These are phyloP conservation scores for Hirtodrosophila trivittata DNA, from an alignment of 2,888 invertebrate species.

Conservation along the genomic window DNA sequence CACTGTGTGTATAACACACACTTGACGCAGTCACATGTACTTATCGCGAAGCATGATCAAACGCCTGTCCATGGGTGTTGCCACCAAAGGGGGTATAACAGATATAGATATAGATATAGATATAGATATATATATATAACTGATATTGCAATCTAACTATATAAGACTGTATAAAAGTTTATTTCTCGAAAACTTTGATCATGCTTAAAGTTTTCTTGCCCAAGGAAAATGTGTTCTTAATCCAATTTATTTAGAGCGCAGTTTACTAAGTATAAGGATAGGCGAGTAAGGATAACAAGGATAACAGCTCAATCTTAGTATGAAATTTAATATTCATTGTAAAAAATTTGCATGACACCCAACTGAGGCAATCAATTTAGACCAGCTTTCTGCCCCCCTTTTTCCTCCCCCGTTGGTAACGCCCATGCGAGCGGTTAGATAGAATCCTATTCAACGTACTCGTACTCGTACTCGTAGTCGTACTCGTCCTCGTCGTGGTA, in stretches of 20 bases:
- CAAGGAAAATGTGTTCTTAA: too few species aligned
- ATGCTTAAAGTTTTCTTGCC: background rate
- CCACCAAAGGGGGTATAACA: background rate
- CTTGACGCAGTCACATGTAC: slow-evolving; percentile 45
- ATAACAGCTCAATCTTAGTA: background rate
- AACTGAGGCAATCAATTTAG: background rate
- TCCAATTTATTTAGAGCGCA: too few species aligned
- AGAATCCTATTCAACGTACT: background rate
- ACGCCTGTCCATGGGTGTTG: slow-evolving; percentile 23
- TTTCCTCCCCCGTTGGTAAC: slow-evolving; percentile 1
- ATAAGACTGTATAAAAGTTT: background rate
- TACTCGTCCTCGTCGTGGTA: background rate
- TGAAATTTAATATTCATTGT: background rate
- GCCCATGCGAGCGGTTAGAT: slow-evolving; percentile 5
- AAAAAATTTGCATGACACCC: background rate
- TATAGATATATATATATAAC: too few species aligned
- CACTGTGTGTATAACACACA: slow-evolving; percentile 8
- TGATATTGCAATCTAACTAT: too few species aligned
- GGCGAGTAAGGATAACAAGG: too few species aligned
- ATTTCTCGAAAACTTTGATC: background rate
- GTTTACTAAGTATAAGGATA: too few species aligned
- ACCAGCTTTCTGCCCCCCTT: slow-evolving; percentile 1
- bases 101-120: too few species aligned
- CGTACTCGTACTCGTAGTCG: background rate
- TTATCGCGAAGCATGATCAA: slow-evolving; percentile 47